These are phyloP conservation scores for Aplysina aerophoba DNA, from an alignment of 37 sponge, comb jelly and placozoan genomes.

Conservation along the genomic window DNA sequence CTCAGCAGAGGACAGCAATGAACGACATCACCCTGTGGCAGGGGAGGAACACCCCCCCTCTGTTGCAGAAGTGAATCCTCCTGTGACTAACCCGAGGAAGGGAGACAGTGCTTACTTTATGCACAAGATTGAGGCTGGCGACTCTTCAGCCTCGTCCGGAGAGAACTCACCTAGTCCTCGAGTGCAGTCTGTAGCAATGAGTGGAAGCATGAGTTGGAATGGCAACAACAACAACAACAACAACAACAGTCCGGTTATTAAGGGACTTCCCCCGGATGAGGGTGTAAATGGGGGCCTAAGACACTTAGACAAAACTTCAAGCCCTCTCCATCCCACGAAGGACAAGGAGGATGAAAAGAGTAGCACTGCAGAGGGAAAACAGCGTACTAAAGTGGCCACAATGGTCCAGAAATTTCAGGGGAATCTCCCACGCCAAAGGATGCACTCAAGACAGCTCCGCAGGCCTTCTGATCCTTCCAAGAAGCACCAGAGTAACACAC, in stretches of 20 bases:
- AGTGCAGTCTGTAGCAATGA: neutral
- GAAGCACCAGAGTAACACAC: neutral
- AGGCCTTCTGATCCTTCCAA: neutral
- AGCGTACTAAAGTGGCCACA: neutral
- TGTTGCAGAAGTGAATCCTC: neutral
- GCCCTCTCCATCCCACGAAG: neutral
- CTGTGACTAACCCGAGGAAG: neutral
- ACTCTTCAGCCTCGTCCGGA: conserved; percentile 24
- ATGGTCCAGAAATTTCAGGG: neutral
- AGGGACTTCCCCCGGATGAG: neutral
- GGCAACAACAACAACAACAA: neutral
- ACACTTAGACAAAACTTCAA: neutral
- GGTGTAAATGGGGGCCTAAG: neutral
- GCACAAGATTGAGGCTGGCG: conserved; percentile 23
- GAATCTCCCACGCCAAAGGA: neutral
- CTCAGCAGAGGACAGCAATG: neutral
- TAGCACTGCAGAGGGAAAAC: neutral
- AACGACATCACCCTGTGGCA: neutral
- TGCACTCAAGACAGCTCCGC: neutral
- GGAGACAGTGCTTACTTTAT: neutral
- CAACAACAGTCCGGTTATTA: neutral
- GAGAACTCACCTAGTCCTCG: conserved; percentile 32
- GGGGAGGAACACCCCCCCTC: neutral
- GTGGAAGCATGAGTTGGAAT: neutral
- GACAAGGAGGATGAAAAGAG: neutral